phyloP scores from a whole-genome alignment of 1,140 invertebrate species.

The Palaemon carinicauda region DNA sequence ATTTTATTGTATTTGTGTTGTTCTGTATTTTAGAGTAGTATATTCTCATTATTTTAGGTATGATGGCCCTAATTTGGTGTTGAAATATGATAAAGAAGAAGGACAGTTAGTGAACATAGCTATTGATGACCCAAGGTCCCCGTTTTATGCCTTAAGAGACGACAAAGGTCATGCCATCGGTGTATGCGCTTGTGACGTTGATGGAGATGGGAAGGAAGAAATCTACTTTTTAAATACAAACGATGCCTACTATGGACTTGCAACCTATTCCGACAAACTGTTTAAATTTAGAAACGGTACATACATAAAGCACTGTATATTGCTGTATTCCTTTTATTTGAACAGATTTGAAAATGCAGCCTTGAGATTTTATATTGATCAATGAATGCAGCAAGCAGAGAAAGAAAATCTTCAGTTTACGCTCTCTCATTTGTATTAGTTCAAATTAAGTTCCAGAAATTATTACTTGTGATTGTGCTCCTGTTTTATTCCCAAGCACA shows the following conservation, averaged over 20 bases:
- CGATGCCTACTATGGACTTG: not conserved
- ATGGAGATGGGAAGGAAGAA: slow-evolving; percentile 20
- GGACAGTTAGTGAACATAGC: not conserved
- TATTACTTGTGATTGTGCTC: not conserved
- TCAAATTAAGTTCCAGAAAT: not conserved
- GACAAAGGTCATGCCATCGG: not conserved
- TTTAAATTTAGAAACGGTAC: slow-evolving; percentile 25
- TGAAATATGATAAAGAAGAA: slow-evolving; percentile 11
- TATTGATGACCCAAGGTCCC: not conserved
- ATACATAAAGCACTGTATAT: not conserved
- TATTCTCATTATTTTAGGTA: not conserved
- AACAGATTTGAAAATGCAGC: no score
- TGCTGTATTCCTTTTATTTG: not conserved
- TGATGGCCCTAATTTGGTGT: slow-evolving; percentile 12
- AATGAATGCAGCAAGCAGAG: not conserved
- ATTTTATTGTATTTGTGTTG: not conserved
- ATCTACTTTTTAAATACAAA: slow-evolving; percentile 15
- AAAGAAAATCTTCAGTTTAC: not conserved
- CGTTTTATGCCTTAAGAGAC: slow-evolving; percentile 5
- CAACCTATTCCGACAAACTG: not conserved
- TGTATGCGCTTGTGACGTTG: slow-evolving; percentile 17
- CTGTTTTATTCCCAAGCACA: no score
- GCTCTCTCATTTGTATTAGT: no score
- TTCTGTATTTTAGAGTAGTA: not conserved
- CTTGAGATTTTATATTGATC: no score